A percentile compares a stretch with the other conserved stretches of the same genome.
Evolutionary conservation across 2,113 vertebrate species (phyloP).

Genomic region (Nothoprocta perdicaria): DNA sequence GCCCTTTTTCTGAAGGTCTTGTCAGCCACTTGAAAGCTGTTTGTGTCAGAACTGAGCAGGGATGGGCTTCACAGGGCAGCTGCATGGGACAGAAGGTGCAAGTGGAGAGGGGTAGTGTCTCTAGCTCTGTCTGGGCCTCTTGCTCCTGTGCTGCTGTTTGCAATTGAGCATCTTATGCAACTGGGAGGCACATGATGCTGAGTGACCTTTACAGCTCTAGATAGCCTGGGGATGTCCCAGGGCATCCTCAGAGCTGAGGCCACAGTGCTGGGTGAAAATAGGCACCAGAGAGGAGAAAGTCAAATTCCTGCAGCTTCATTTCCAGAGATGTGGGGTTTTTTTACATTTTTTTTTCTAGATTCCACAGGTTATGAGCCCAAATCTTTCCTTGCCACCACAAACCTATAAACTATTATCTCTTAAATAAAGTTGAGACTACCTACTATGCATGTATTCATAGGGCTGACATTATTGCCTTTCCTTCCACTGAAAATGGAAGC

Average conservation of each 20-base stretch:
- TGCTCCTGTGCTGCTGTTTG: fast-evolving
- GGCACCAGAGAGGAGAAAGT: neutral
- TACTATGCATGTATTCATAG: neutral
- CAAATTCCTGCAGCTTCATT: neutral
- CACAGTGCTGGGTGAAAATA: neutral
- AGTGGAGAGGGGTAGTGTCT: neutral
- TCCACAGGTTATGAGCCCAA: fast-evolving
- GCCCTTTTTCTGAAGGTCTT: neutral
- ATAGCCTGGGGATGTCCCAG: neutral
- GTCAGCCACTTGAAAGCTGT: neutral
- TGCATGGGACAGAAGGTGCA: neutral
- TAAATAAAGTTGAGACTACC: neutral
- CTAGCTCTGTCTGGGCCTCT: neutral
- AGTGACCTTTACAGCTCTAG: neutral
- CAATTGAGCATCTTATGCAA: neutral
- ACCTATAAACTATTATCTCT: neutral
- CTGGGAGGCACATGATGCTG: fast-evolving
- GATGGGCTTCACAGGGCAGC: neutral
- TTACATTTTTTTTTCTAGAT: neutral
- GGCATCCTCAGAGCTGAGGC: fast-evolving
- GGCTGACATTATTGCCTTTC: neutral
- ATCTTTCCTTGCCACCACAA: neutral
- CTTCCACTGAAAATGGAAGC: neutral
- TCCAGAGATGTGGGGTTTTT: fast-evolving
- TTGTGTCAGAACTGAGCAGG: neutral